These are phyloP conservation scores for Ashinkailepas kermadecensis DNA, from an alignment of 2,888 invertebrate species.

Conservation along the genomic window DNA sequence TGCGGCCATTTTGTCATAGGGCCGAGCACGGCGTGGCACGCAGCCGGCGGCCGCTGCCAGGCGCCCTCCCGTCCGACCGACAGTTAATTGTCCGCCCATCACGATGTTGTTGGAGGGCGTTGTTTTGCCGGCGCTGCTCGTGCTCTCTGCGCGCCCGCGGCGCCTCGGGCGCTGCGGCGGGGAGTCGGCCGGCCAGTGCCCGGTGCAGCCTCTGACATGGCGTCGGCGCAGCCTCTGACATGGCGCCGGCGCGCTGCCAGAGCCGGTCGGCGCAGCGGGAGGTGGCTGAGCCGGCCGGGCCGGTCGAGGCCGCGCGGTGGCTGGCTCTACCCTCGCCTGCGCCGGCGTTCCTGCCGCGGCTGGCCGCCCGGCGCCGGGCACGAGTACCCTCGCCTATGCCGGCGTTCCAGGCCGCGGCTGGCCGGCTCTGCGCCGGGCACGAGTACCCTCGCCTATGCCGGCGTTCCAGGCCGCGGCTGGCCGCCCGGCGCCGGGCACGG, in stretches of 20 bases:
- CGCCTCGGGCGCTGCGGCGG: background rate
- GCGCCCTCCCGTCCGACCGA: background rate
- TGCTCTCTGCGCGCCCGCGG: background rate
- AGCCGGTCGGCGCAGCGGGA: background rate
- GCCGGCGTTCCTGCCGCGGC: too few species aligned
- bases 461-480: too few species aligned
- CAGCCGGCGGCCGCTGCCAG: background rate
- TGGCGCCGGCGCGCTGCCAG: background rate
- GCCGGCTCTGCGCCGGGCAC: too few species aligned
- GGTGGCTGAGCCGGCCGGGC: background rate
- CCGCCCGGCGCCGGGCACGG: too few species aligned
- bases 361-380: too few species aligned
- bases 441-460: too few species aligned
- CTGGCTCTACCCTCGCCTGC: background rate
- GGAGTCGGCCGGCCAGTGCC: background rate
- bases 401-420: too few species aligned
- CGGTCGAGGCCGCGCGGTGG: background rate
- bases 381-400: too few species aligned
- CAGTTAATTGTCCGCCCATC: slow-evolving; percentile 17
- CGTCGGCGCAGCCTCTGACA: background rate
- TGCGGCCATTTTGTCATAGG: slow-evolving; percentile 9
- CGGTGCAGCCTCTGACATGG: background rate
- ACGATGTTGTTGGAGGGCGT: slow-evolving; percentile 20
- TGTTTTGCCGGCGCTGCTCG: slow-evolving; percentile 7
- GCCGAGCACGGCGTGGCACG: background rate